These are phyloP conservation scores for Carollia perspicillata DNA, from an alignment of 2,113 vertebrate species.

Conservation along the genomic window DNA sequence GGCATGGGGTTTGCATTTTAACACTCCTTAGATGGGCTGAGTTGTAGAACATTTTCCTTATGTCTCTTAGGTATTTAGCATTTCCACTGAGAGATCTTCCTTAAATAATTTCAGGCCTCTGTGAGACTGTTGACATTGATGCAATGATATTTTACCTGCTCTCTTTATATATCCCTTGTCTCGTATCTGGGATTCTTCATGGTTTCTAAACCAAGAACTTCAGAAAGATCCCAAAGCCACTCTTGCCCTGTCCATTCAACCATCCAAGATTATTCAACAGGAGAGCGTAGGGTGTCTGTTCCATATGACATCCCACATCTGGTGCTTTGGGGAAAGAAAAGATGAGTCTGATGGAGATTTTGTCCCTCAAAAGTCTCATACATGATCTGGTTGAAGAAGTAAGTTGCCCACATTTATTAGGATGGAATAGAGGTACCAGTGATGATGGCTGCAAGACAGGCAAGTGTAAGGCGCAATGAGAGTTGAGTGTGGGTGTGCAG, in stretches of 20 bases:
- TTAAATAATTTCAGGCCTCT: not conserved
- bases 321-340: not conserved
- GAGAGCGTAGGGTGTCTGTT: not conserved
- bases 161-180: not conserved
- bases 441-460: not conserved
- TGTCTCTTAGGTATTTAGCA: not conserved
- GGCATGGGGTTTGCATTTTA: not conserved
- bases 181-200: not conserved
- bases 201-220: constrained; percentile 22
- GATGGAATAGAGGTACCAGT: not conserved
- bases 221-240: not conserved
- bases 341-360: not conserved
- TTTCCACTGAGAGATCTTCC: not conserved
- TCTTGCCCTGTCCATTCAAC: not conserved
- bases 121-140: not conserved
- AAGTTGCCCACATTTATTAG: not conserved
- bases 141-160: not conserved
- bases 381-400: not conserved
- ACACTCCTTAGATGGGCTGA: not conserved
- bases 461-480: not conserved
- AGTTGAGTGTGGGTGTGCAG: not conserved
- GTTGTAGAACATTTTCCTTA: not conserved
- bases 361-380: not conserved
- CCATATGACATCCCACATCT: not conserved
- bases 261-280: not conserved